Evolutionary conservation across 2,113 vertebrate genomes (phyloP).

Genomic region (Chloropsis cyanopogon): DNA sequence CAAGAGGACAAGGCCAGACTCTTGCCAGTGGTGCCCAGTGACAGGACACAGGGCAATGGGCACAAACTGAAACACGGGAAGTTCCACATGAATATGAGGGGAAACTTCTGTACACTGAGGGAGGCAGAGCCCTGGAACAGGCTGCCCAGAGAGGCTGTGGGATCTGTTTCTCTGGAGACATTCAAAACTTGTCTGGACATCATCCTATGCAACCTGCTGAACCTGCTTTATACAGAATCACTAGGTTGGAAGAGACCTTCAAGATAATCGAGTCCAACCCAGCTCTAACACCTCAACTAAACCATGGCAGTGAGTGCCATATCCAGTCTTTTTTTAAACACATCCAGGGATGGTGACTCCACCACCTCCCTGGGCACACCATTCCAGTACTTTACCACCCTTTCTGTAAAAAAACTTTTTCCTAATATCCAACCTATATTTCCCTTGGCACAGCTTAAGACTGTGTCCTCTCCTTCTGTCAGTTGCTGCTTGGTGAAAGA

Average conservation of each 20-base stretch:
- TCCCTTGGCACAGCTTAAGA: background rate
- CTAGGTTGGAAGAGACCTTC: background rate
- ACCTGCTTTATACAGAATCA: background rate
- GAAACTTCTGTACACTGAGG: background rate
- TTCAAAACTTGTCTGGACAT: background rate
- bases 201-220: background rate
- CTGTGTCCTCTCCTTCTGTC: background rate
- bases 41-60: background rate
- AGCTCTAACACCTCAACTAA: background rate
- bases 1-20: background rate
- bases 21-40: background rate
- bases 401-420: background rate
- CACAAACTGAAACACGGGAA: background rate
- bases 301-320: background rate
- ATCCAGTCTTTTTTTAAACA: background rate
- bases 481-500: background rate
- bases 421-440: background rate
- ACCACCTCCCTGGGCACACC: background rate
- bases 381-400: background rate
- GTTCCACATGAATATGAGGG: background rate
- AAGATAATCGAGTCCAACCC: background rate
- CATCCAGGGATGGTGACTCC: background rate
- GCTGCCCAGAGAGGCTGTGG: background rate
- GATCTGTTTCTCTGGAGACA: background rate
- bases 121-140: background rate